A percentile compares a stretch with the other conserved stretches of the same genome.
phyloP scores from a whole-genome alignment of 2,888 invertebrate genomes.

The Mythimna vitellina region DNA sequence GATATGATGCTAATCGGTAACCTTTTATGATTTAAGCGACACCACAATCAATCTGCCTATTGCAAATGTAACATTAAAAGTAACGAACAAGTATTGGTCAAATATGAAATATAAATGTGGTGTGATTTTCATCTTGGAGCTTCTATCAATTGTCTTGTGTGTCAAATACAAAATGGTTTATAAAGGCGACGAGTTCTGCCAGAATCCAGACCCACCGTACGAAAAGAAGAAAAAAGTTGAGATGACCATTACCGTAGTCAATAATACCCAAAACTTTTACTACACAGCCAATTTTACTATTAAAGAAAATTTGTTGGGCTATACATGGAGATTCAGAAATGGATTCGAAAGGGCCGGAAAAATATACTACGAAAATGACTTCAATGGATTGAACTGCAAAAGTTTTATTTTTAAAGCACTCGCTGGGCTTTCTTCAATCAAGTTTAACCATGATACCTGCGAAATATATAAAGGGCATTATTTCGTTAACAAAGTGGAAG shows the following conservation, averaged over 20 bases:
- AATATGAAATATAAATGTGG: constrained; percentile 33
- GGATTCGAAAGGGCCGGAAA: constrained; percentile 45
- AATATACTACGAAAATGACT: constrained; percentile 30
- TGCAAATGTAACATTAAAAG: not conserved
- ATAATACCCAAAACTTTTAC: not conserved
- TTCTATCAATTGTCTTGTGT: constrained; percentile 14
- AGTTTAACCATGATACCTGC: constrained; percentile 22
- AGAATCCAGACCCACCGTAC: constrained; percentile 30
- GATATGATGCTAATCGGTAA: constrained; percentile 2
- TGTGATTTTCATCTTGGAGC: not conserved
- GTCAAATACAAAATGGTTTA: constrained; percentile 36
- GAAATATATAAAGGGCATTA: constrained; percentile 32
- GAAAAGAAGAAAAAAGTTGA: constrained; percentile 20
- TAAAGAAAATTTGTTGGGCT: constrained; percentile 22
- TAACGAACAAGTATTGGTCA: not conserved
- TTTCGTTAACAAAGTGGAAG: constrained; percentile 19
- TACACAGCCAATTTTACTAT: constrained; percentile 33
- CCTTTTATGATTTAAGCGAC: not conserved
- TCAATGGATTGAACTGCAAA: constrained; percentile 34
- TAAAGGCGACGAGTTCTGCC: constrained; percentile 23
- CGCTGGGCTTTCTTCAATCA: constrained; percentile 23
- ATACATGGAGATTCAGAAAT: constrained; percentile 29
- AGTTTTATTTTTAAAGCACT: constrained; percentile 25
- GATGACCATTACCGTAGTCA: not conserved
- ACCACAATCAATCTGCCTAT: not conserved